A percentile compares a stretch with the other conserved stretches of the same genome.
phyloP scores from a whole-genome alignment of 2,888 invertebrate genomes.

The Caenorhabditis sp. region DNA sequence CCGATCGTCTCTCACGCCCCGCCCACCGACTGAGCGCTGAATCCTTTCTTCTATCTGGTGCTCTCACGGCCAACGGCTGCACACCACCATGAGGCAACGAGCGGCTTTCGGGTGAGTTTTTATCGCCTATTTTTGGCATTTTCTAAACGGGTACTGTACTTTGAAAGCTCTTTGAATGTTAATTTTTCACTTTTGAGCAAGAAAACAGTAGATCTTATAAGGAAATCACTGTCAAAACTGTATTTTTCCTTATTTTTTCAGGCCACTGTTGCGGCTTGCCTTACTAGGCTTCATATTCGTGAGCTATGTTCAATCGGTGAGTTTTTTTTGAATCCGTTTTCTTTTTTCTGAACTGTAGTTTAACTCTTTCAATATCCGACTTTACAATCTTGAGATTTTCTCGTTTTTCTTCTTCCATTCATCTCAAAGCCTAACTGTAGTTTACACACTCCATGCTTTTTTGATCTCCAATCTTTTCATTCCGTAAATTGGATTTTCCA shows the following conservation, averaged over 20 bases:
- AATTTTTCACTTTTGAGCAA: background rate
- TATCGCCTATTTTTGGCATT: background rate
- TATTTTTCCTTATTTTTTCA: slow-evolving; percentile 13
- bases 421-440: background rate
- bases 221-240: background rate
- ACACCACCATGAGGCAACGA: slow-evolving; percentile 60
- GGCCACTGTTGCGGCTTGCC: slow-evolving; percentile 63
- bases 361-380: no score
- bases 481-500: slow-evolving; percentile 61
- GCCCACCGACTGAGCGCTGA: slow-evolving; percentile 39
- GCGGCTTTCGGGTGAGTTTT: slow-evolving; percentile 53
- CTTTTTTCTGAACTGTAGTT: background rate
- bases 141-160: slow-evolving; percentile 22
- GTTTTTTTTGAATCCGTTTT: slow-evolving; percentile 24
- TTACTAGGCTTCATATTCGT: slow-evolving; percentile 55
- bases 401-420: background rate
- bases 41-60: slow-evolving; percentile 56
- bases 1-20: slow-evolving; percentile 34
- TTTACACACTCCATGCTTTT: background rate
- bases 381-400: background rate
- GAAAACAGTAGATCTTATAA: background rate
- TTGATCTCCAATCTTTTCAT: background rate
- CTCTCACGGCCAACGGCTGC: slow-evolving; percentile 60
- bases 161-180: slow-evolving; percentile 2
- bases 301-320: slow-evolving; percentile 63